Base-by-base conservation (phyloP, 1,140 invertebrate species). In the Adoxophyes honmai region DNA sequence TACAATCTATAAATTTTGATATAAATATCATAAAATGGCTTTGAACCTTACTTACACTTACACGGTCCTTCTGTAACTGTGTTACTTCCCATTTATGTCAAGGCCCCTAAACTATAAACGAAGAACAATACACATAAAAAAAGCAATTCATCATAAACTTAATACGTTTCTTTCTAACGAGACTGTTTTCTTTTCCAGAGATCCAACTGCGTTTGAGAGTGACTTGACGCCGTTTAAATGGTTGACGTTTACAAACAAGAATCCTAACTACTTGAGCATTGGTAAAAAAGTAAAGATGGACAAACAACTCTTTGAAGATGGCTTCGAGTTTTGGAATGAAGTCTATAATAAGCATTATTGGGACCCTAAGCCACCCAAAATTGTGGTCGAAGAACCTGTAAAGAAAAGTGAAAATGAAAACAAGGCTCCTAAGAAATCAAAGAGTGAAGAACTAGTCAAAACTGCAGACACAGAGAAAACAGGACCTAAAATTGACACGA, bases 181-280 rank as follows among this genome's bases (percentile, higher is more conserved):
- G 56, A 36, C 37, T 13, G 3, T 15, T 52, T 57, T 60, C 39
- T 53, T 57, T 82, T 78, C 34, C 76, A 88, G 85, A 37, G 55
- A 86, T 42, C 85, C 85, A 36, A 86, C 85, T 18, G 73, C 69
- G 0, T 88, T 66, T 51, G 85, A 88, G 56, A 83, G 78, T 55
- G 52, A 53, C 7, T 52, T 88, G 13, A 67, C 85, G 8, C 62
- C 71, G 1, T 52, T 71, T 9, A 78, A 78, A 62, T 88, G 85
- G 85, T 59, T 52, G 28, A 70, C 70, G 9, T 86, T 75, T 38
- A 77, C 70, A 4, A 75, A 75, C 34, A 55, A 78, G 18, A 59
- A 72, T 11, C 64, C 51, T 15, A 66, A 78, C n/a, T 85, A 85
- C 53, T 59, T 88, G 53, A 60, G 76, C 28, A 83, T 88, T 38